Percentiles rank a stretch among this genome's conserved stretches.
These are phyloP conservation scores for Rhabdornis inornatus DNA, from an alignment of 2,113 vertebrate genomes.

Conservation along the genomic window DNA sequence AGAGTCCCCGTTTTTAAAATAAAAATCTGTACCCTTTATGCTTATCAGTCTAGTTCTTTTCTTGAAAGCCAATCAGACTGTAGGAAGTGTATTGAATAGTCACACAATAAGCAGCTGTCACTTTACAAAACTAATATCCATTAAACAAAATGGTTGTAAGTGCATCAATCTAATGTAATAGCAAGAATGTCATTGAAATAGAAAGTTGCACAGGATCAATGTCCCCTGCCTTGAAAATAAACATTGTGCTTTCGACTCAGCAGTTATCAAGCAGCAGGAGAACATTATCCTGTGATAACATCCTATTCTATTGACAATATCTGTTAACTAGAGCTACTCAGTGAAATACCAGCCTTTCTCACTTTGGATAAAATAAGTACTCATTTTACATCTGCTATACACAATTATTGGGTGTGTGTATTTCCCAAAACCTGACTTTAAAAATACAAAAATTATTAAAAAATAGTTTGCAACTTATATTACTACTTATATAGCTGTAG, in stretches of 20 bases:
- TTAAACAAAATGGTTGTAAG: conserved; percentile 36
- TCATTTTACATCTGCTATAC: background rate
- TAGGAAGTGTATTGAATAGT: background rate
- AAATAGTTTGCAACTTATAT: background rate
- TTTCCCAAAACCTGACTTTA: background rate
- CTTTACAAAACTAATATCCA: conserved; percentile 23
- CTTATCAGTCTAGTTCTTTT: background rate
- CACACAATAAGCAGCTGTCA: background rate
- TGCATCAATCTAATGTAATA: conserved; percentile 31
- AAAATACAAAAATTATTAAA: background rate
- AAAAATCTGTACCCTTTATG: background rate
- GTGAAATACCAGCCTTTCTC: conserved; percentile 35
- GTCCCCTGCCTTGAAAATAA: conserved; percentile 60
- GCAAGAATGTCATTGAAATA: conserved; percentile 38
- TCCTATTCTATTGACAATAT: conserved; percentile 53
- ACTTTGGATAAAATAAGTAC: background rate
- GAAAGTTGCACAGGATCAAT: conserved; percentile 43
- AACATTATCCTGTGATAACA: conserved; percentile 56
- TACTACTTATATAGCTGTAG: background rate
- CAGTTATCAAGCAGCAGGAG: conserved; percentile 50
- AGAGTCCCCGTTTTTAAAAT: background rate
- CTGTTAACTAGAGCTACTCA: conserved; percentile 44
- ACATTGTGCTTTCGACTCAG: conserved; percentile 30
- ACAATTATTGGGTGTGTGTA: background rate
- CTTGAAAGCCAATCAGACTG: background rate